Evolutionary conservation across 2,888 invertebrate species (phyloP).

Genomic region (Priocnemis perturbator): DNA sequence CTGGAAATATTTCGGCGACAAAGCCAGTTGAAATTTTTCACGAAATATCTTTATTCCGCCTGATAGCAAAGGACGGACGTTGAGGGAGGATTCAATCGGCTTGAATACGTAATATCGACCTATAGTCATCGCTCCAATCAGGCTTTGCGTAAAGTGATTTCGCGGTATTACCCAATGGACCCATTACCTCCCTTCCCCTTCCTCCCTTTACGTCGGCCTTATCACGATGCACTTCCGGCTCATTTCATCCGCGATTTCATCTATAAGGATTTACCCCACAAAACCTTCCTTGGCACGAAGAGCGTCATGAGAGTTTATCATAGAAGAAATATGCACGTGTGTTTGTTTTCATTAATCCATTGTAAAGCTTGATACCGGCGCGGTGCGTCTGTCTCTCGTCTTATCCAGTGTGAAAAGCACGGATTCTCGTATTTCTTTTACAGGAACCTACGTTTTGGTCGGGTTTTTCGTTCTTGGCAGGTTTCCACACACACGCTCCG

Average conservation of each 20-base stretch:
- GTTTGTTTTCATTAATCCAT: no score
- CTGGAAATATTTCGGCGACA: slow-evolving; percentile 26
- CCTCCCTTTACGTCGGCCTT: neutral
- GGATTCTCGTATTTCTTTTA: no score
- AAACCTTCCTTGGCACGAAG: neutral
- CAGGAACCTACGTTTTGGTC: no score
- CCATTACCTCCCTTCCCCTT: neutral
- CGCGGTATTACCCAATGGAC: no score
- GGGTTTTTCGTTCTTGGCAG: slow-evolving; percentile 52
- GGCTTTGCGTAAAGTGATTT: no score
- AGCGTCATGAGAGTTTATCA: neutral
- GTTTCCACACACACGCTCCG: slow-evolving; percentile 56
- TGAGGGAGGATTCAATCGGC: neutral
- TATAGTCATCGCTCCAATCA: no score
- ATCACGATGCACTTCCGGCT: slow-evolving; percentile 4
- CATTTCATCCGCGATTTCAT: slow-evolving; percentile 2
- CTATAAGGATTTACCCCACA: neutral
- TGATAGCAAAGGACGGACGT: neutral
- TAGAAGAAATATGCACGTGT: no score
- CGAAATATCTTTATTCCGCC: slow-evolving; percentile 6
- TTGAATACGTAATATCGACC: no score
- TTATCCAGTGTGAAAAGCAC: no score
- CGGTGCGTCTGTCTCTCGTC: no score
- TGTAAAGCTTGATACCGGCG: no score
- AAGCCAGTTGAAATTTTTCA: neutral